These are phyloP conservation scores for Mactromeris polynyma DNA, from an alignment of 2,888 invertebrate species.

Conservation along the genomic window DNA sequence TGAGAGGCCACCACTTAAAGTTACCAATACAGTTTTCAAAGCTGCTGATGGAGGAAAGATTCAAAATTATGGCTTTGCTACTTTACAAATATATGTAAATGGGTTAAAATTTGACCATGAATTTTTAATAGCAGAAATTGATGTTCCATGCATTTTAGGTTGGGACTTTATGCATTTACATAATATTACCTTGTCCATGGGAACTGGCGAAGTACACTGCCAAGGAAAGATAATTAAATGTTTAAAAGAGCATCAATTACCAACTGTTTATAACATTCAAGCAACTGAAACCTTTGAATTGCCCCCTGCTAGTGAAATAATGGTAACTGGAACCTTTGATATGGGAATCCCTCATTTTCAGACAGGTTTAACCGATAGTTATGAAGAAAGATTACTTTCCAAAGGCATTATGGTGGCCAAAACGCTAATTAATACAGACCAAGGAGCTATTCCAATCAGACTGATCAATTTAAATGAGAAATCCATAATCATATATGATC, in stretches of 20 bases:
- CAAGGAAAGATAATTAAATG: not conserved
- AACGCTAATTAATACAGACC: constrained; percentile 20
- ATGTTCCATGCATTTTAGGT: not conserved
- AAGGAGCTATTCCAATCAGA: not conserved
- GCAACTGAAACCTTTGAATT: constrained; percentile 15
- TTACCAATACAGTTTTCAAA: too few relatives aligned
- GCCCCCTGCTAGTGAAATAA: constrained; percentile 5
- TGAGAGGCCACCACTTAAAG: too few relatives aligned
- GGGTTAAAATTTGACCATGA: not conserved
- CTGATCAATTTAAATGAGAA: not conserved
- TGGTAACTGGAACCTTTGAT: not conserved
- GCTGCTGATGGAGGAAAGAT: not conserved
- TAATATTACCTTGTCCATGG: not conserved
- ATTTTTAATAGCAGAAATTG: not conserved
- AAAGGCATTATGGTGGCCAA: constrained; percentile 21
- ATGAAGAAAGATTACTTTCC: not conserved
- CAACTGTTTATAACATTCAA: too few relatives aligned
- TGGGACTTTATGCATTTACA: constrained; percentile 24
- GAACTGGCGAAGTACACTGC: not conserved
- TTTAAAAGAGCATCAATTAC: too few relatives aligned
- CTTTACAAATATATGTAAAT: not conserved
- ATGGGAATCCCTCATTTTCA: constrained; percentile 17
- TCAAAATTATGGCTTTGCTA: not conserved
- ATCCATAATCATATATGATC: not conserved
- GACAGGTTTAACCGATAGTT: constrained; percentile 5